Conservation (phyloP, 1,140 invertebrate genomes). For the Caenorhabditis remanei region DNA sequence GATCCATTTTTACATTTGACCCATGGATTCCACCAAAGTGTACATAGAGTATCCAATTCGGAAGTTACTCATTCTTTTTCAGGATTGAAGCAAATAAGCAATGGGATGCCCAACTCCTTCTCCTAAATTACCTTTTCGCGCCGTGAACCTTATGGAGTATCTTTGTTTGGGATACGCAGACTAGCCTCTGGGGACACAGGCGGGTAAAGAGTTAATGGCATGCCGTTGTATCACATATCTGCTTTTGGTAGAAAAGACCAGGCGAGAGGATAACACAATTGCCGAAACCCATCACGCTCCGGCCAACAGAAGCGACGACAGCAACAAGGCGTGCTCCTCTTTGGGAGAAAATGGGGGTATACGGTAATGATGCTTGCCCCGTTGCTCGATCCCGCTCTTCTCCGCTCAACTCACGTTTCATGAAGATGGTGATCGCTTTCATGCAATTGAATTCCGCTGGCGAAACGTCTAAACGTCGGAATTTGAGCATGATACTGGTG, state of each 20-base stretch:
- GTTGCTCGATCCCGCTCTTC: background rate
- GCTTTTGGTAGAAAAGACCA: conserved; percentile 43
- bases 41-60: conserved; percentile 41
- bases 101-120: background rate
- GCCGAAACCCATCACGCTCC: conserved; percentile 47
- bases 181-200: conserved; percentile 48
- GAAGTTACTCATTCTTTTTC: conserved; percentile 3
- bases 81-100: conserved; percentile 34
- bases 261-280: conserved; percentile 55
- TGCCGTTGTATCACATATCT: conserved; percentile 44
- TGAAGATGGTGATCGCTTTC: conserved; percentile 55
- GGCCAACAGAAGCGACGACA: conserved; percentile 43
- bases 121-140: conserved; percentile 53
- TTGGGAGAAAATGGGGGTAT: conserved; percentile 11
- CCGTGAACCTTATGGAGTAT: conserved; percentile 5
- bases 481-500: conserved; percentile 36
- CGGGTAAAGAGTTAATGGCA: conserved; percentile 56
- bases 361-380: conserved; percentile 53
- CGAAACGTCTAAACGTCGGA: conserved; percentile 55
- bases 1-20: conserved; percentile 34
- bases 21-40: background rate
- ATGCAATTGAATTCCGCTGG: conserved; percentile 52
- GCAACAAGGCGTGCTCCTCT: conserved; percentile 49
- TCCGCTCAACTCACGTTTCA: conserved; percentile 42
- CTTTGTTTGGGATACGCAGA: background rate